These are phyloP conservation scores for Conus canariensis DNA, from an alignment of 2,888 invertebrate genomes.

Conservation along the genomic window DNA sequence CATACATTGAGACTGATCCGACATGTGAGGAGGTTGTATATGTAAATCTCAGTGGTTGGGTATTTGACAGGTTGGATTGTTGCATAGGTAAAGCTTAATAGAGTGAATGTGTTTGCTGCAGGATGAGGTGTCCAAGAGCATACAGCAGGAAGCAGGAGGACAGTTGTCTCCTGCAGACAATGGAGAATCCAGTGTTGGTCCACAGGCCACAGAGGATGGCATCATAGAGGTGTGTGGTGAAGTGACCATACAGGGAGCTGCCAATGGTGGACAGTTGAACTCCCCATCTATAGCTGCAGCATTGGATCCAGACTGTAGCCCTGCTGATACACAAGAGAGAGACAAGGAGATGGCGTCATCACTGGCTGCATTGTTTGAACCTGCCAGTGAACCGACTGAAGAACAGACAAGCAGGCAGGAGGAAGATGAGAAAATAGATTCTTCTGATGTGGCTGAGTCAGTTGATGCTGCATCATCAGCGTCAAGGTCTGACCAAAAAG, in stretches of 20 bases:
- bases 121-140: background rate
- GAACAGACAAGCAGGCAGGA: background rate
- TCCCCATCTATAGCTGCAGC: background rate
- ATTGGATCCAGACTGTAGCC: background rate
- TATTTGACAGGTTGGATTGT: no score
- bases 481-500: background rate
- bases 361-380: background rate
- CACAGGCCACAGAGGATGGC: background rate
- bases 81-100: no score
- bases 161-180: background rate
- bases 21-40: no score
- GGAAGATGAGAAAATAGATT: background rate
- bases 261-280: background rate
- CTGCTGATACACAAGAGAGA: background rate
- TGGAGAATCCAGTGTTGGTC: background rate
- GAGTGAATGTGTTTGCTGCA: background rate
- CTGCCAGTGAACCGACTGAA: background rate
- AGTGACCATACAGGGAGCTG: background rate
- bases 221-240: slow-evolving; percentile 17
- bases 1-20: no score
- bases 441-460: background rate
- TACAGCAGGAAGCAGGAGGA: background rate
- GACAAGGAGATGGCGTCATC: background rate
- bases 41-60: no score
- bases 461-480: background rate